phyloP scores from a whole-genome alignment of 2,113 vertebrate species.

The Typhlomys cinereus region DNA sequence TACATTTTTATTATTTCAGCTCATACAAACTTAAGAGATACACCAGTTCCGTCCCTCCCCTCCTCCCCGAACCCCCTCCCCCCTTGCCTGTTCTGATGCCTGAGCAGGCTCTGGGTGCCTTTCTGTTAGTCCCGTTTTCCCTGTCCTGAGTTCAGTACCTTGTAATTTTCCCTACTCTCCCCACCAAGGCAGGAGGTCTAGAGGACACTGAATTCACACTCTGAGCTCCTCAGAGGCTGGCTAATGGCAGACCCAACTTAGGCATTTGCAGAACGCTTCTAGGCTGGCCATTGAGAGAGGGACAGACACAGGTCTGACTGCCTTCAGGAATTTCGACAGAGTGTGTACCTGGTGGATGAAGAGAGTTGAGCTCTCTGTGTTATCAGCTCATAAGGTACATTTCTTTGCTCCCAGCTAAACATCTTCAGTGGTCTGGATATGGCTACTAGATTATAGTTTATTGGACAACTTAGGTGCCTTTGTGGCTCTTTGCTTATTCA shows the following conservation, averaged over 20 bases:
- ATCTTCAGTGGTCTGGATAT: background rate
- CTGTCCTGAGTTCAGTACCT: background rate
- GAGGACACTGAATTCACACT: background rate
- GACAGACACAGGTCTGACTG: background rate
- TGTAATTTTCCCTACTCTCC: background rate
- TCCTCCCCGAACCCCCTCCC: too few relatives aligned
- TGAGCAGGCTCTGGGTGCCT: background rate
- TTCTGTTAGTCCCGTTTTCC: too few relatives aligned
- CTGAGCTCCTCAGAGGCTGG: background rate
- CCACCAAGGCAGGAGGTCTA: background rate
- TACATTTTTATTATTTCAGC: too few relatives aligned
- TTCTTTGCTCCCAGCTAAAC: background rate
- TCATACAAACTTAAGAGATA: too few relatives aligned
- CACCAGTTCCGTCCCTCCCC: too few relatives aligned
- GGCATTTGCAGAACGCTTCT: background rate
- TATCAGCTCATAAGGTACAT: background rate
- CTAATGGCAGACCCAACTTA: background rate
- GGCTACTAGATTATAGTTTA: background rate
- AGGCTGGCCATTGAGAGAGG: background rate
- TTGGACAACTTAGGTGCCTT: background rate
- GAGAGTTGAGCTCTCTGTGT: background rate
- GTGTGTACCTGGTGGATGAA: background rate
- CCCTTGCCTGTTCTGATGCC: background rate
- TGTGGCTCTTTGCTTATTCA: background rate
- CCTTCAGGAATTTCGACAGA: background rate